Conservation (phyloP, 2,888 invertebrate species). For the Carpatolechia fugitivella region DNA sequence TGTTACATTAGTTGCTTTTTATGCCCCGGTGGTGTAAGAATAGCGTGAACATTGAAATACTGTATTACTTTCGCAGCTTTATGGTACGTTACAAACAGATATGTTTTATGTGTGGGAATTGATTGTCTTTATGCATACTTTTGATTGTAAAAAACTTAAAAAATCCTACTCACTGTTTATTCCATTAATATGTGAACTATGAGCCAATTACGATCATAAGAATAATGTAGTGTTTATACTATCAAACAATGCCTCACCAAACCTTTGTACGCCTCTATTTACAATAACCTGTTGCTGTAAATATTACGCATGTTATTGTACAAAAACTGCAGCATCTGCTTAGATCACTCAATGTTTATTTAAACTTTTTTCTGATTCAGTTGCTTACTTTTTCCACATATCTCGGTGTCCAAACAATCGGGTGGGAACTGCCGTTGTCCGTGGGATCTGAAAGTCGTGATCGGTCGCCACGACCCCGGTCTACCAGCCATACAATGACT, state of each 20-base stretch:
- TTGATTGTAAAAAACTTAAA: too few species aligned
- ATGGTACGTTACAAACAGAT: constrained; percentile 35
- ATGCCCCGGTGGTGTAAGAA: constrained; percentile 44
- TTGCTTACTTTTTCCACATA: constrained; percentile 41
- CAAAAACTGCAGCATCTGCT: neutral
- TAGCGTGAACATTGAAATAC: constrained; percentile 33
- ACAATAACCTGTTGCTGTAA: neutral
- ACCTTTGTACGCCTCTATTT: neutral
- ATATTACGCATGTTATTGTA: neutral
- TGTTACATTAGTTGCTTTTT: constrained; percentile 61
- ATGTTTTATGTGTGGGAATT: constrained; percentile 35
- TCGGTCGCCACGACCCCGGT: constrained; percentile 56
- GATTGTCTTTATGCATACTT: constrained; percentile 23
- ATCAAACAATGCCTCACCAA: neutral
- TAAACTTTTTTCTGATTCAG: neutral
- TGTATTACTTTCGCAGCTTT: constrained; percentile 37
- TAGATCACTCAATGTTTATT: neutral
- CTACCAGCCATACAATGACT: constrained; percentile 63
- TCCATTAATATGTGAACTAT: too few species aligned
- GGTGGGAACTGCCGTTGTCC: constrained; percentile 49
- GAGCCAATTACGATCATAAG: too few species aligned
- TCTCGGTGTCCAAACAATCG: constrained; percentile 47
- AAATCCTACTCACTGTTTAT: too few species aligned
- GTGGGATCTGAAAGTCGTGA: constrained; percentile 69
- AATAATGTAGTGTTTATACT: neutral